Evolutionary conservation across 2,888 invertebrate genomes (phyloP), one percentile per base, ranked within the genome.

Genomic region (Athalia cordata): DNA sequence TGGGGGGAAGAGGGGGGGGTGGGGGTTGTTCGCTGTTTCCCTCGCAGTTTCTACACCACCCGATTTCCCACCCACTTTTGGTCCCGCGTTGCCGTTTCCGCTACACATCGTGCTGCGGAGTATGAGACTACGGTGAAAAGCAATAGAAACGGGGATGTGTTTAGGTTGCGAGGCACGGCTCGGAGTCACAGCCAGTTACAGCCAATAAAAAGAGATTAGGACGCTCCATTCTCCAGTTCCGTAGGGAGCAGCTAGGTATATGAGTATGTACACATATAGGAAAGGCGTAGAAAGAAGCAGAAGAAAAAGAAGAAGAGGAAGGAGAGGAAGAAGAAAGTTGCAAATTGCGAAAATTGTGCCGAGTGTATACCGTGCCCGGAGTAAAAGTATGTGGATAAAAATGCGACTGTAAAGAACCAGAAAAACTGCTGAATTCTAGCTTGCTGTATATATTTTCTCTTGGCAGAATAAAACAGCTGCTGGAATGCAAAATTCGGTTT

Each of bases 131-230:
- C 55, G 9, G 55, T 8, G 8, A 55, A 78, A 76, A 66, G 64
- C 52, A 59, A 66, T n/a, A 77, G 66, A 70, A 62, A 55, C 64
- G 65, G 80, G 75, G 80, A 80, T 80, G 79, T 81, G 84, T 83
- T 87, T 84, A 79, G 83, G 78, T 87, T 86, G 84, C 85, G 78
- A 82, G 80, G 83, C 86, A 85, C 86, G 85, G 81, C 79, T 79
- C 70, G 76, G 79, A 87, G 87, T 86, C 87, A 83, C 84, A 84
- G 84, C 80, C 85, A 85, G 86, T 87, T 87, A 86, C 86, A 85
- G 86, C 83, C 86, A 85, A 87, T 88, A 87, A 87, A 88, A 87
- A 87, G 86, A 85, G 86, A 87, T 88, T 88, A 88, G 86, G 86
- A 87, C 86, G 86, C 85, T 85, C 84, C 83, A 87, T 86, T 83